A percentile compares a stretch with the other conserved stretches of the same genome.
Evolutionary conservation across 2,888 invertebrate genomes (phyloP).

Genomic region (Taenaris catops): DNA sequence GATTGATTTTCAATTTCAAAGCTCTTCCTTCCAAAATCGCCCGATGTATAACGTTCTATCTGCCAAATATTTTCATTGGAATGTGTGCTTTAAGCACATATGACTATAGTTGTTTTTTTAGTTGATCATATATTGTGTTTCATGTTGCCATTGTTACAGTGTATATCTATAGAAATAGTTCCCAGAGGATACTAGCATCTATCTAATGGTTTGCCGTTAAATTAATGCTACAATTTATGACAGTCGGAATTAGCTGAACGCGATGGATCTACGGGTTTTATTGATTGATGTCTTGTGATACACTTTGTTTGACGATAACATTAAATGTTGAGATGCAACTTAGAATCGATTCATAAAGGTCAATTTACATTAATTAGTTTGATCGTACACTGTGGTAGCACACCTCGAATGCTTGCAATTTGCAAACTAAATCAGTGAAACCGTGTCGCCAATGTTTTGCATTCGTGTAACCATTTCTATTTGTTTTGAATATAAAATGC

Average conservation of each 20-base stretch:
- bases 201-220: conserved; percentile 75
- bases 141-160: conserved; percentile 6
- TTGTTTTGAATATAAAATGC: too few species aligned
- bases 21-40: conserved; percentile 8
- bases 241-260: conserved; percentile 57
- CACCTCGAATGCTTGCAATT: too few species aligned
- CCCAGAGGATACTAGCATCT: conserved; percentile 69
- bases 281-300: conserved; percentile 34
- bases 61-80: conserved; percentile 21
- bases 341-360: too few species aligned
- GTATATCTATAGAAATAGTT: conserved; percentile 62
- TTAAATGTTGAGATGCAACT: conserved; percentile 6
- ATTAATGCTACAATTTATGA: conserved; percentile 77
- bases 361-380: too few species aligned
- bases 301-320: conserved; percentile 16
- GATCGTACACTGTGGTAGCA: too few species aligned
- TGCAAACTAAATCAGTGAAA: too few species aligned
- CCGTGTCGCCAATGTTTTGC: too few species aligned
- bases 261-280: conserved; percentile 42
- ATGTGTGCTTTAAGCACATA: conserved; percentile 30
- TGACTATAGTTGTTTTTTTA: too few species aligned
- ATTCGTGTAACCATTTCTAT: too few species aligned
- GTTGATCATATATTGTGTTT: conserved; percentile 16
- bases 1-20: conserved; percentile 48
- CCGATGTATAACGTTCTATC: conserved; percentile 19